Evolutionary conservation across 1,140 invertebrate species (phyloP), one percentile per base, ranked within the genome.

Genomic region (Orchesella cincta): DNA sequence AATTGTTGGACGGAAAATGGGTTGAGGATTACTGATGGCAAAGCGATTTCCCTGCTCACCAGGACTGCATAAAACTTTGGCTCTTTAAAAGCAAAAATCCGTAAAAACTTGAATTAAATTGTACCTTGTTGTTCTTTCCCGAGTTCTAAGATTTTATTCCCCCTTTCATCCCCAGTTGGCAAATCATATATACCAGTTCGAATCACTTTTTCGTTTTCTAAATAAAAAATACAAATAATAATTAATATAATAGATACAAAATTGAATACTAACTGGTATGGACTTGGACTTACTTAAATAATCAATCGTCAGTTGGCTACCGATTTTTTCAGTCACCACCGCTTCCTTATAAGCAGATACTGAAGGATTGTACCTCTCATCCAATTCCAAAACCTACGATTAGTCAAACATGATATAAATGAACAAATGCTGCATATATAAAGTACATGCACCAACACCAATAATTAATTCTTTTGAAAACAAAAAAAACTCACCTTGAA

Each of bases 401-500:
- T 3, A 33, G 23, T 31, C 5, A 31, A 18, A 33, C 3, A 14
- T 31, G 26, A 31, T 67, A 29, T 31, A 31, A 67, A 12, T n/a
- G n/a, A n/a, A n/a, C n/a, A n/a, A n/a, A n/a, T n/a, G n/a, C n/a
- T n/a, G n/a, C n/a, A 33, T 14, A 33, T 33, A 26, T 67, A 31
- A 67, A 31, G 31, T 5, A 31, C 31, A 33, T 2, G 26, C 8
- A 57, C 23, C 14, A 3, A 14, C 14, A 57, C 23, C 23, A 23
- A 8, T 12, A 57, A 26, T 57, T 3, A 57, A n/a, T 57, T 57
- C 8, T 57, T 14, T n/a, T 71, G n/a, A n/a, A n/a, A n/a, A n/a
- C n/a, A n/a, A n/a, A n/a, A 14, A 36, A 23, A 12, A 31, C 67
- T 73, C 12, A 73, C 71, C 71, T 73, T 73, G 23, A 73, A 73